Percentiles rank a stretch among this genome's conserved stretches.
Evolutionary conservation across 2,113 vertebrate species (phyloP).

Genomic region (Centropus unirufus): DNA sequence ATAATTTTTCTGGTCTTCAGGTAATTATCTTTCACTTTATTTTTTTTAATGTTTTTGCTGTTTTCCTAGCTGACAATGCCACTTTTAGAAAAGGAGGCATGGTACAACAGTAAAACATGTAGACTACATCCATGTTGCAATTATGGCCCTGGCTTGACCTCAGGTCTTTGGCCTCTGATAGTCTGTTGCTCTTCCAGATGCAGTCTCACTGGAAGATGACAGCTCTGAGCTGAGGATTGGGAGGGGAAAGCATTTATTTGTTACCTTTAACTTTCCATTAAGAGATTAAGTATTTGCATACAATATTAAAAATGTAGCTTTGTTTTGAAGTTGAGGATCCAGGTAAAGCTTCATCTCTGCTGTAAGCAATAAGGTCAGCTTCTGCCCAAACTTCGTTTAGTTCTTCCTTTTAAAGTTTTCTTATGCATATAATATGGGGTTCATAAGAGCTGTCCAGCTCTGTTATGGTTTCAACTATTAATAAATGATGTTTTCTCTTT

Average conservation of each 20-base stretch:
- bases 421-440: accelerated
- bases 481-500: background rate
- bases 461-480: background rate
- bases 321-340: background rate
- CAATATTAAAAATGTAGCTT: background rate
- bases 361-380: background rate
- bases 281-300: background rate
- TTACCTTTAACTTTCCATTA: background rate
- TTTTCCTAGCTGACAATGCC: background rate
- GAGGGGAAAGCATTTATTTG: background rate
- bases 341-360: background rate
- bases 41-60: background rate
- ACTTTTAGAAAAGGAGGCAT: background rate
- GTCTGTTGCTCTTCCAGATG: background rate
- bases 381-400: background rate
- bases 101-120: background rate
- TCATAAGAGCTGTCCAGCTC: background rate
- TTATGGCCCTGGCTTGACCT: background rate
- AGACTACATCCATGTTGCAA: background rate
- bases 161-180: background rate
- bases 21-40: background rate
- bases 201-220: background rate
- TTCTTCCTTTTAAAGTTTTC: background rate
- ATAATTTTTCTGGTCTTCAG: background rate
- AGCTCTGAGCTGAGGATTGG: background rate